Base-by-base conservation (phyloP, 2,113 vertebrate species). In the Orientallactaga bullata region DNA sequence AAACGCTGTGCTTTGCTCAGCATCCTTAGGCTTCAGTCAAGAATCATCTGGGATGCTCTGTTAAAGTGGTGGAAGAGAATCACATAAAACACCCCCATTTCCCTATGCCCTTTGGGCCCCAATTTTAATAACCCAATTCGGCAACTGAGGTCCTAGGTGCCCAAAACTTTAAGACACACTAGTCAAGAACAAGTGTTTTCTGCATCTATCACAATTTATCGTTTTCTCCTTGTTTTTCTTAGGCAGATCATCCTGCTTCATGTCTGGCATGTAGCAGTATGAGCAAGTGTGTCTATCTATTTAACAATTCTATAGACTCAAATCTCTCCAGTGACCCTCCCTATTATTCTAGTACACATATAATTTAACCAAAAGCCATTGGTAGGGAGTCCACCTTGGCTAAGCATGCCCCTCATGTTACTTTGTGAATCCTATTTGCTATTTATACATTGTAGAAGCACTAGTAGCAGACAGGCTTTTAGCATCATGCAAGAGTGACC, bases 281-380 rank as follows among this genome's bases (percentile, higher is more conserved):
- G 60, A 68, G 13, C 5, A n/a, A 89, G 23, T 28, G 7, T 60
- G 23, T 76, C 78, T 72, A 26, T 65, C 87, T 84, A 11, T 74
- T 83, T 86, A 85, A 77, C 73, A 77, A 72, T 13, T 82, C 35
- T 15, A 32, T 76, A 60, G 76, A 74, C 35, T 60, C 51, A 42
- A 10, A 37, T 79, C 58, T 94, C 39, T 82, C 63, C 63, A 55
- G 3, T 0, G 71, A 55, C 3, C 55, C 30, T 65, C 80, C 47
- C 37, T 69, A 5, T n/a, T 39, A 58, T 23, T 11, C 81, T 16
- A 23, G 16, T 39, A 68, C 87, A 58, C 28, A 58, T 68, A n/a
- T 80, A 66, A 66, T 66, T 86, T 90, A 69, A 73, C 63, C 66
- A 77, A 91, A 93, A 90, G 85, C 47, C 80, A 39, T 21, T 13